Conservation (phyloP, 92 coral and sea anemone genomes). For the Actinostola sp. region DNA sequence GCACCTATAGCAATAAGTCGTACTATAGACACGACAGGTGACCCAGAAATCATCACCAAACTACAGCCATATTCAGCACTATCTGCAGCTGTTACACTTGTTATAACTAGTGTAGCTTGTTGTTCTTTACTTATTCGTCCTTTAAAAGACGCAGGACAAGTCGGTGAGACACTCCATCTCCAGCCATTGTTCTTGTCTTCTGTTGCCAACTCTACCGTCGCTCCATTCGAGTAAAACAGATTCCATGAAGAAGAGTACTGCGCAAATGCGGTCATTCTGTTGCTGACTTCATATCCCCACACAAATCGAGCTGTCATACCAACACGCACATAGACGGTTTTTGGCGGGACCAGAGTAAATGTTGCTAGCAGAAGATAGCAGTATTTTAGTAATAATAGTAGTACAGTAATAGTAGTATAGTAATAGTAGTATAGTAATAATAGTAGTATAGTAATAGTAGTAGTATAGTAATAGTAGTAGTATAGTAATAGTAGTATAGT, state of each 20-base stretch:
- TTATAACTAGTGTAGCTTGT: conserved; percentile 12
- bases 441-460: too few species aligned
- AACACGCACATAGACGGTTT: not conserved
- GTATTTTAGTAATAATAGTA: too few species aligned
- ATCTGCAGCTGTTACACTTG: not conserved
- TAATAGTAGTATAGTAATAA: too few species aligned
- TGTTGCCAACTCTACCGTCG: conserved; percentile 8
- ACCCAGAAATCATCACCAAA: not conserved
- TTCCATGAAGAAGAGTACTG: conserved; percentile 31
- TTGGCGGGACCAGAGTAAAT: too few species aligned
- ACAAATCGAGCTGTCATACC: conserved; percentile 16
- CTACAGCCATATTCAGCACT: conserved; percentile 13
- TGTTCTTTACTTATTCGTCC: conserved; percentile 17
- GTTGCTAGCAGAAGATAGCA: too few species aligned
- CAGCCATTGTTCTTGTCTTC: conserved; percentile 24
- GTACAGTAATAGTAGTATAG: too few species aligned
- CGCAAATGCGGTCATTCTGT: conserved; percentile 8
- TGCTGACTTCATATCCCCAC: conserved; percentile 21
- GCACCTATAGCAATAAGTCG: conserved; percentile 1
- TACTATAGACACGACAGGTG: not conserved
- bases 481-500: too few species aligned
- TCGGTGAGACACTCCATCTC: conserved; percentile 22
- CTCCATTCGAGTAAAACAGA: not conserved
- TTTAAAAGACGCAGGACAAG: conserved; percentile 12
- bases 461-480: too few species aligned